These are phyloP conservation scores for Nemotelus nigrinus DNA, from an alignment of 2,888 invertebrate genomes.

Conservation along the genomic window DNA sequence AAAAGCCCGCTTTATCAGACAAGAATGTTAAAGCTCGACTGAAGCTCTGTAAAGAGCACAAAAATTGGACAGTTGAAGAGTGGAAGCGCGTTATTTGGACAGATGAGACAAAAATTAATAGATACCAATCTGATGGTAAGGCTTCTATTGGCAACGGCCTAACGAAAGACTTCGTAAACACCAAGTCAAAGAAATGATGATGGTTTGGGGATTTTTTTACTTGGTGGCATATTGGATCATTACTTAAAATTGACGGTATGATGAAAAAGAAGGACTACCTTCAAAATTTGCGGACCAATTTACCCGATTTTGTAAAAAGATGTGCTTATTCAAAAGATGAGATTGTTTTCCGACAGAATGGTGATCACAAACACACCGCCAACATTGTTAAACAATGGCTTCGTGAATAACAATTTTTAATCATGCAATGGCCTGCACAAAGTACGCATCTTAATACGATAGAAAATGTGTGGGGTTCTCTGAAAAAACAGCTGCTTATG, in stretches of 20 bases:
- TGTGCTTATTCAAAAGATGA: neutral
- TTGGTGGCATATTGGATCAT: neutral
- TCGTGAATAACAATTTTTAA: neutral
- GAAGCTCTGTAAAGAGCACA: constrained; percentile 44
- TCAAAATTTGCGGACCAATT: neutral
- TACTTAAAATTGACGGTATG: neutral
- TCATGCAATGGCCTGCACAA: neutral
- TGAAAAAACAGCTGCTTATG: neutral
- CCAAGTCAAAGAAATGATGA: constrained; percentile 30
- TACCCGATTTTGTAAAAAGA: neutral
- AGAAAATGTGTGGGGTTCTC: neutral
- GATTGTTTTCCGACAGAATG: constrained; percentile 1
- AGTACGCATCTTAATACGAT: neutral
- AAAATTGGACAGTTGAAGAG: constrained; percentile 40
- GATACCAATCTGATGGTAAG: constrained; percentile 47
- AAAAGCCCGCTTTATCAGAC: constrained; percentile 44
- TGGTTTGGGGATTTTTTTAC: constrained; percentile 13
- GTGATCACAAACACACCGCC: neutral
- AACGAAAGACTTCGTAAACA: constrained; percentile 6
- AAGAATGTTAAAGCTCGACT: constrained; percentile 45
- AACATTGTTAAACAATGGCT: constrained; percentile 7
- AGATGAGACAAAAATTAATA: constrained; percentile 47
- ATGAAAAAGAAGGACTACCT: constrained; percentile 14
- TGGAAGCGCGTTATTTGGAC: constrained; percentile 46
- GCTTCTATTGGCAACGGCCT: constrained; percentile 35